Percentiles rank a stretch among this genome's conserved stretches.
These are phyloP conservation scores for Fragum sueziense DNA, from an alignment of 2,888 invertebrate genomes.

Conservation along the genomic window DNA sequence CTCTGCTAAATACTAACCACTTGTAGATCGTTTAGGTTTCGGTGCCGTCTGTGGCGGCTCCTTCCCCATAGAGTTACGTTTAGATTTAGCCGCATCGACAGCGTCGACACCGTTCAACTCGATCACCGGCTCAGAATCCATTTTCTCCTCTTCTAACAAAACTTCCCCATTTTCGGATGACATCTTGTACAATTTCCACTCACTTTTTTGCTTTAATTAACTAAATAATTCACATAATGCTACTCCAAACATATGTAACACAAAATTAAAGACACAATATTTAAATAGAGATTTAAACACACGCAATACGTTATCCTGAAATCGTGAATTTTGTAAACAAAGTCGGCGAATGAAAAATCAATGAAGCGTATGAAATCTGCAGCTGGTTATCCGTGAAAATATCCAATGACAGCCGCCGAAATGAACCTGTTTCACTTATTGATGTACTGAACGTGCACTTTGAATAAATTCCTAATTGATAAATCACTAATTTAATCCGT, in stretches of 20 bases:
- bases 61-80: background rate
- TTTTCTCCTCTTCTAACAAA: background rate
- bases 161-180: constrained; percentile 13
- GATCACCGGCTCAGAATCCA: background rate
- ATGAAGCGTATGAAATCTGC: background rate
- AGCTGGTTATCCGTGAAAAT: background rate
- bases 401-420: background rate
- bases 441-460: background rate
- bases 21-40: constrained; percentile 42
- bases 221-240: too few relatives aligned
- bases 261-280: background rate
- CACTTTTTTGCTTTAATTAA: too few relatives aligned
- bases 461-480: background rate
- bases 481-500: constrained; percentile 6
- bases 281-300: too few relatives aligned
- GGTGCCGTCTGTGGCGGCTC: constrained; percentile 48
- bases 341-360: background rate
- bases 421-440: background rate
- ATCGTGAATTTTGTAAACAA: too few relatives aligned
- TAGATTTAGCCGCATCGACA: constrained; percentile 1
- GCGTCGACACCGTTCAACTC: background rate
- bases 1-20: background rate
- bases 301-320: too few relatives aligned
- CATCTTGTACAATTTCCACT: too few relatives aligned
- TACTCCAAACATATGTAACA: too few relatives aligned